phyloP scores from a whole-genome alignment of 2,113 vertebrate species.

The Chloebia gouldiae region DNA sequence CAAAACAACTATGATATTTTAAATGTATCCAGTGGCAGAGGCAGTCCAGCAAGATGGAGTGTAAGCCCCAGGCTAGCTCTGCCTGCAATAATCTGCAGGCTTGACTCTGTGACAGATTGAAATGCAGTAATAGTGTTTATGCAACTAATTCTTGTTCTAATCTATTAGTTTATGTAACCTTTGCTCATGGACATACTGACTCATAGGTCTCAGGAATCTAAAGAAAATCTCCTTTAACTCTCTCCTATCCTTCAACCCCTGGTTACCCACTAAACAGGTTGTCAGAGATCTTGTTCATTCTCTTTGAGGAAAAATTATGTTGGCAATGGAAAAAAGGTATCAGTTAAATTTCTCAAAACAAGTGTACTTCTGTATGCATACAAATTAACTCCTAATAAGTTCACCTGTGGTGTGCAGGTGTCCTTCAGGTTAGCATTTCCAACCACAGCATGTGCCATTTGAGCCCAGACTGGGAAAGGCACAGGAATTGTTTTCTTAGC shows the following conservation, averaged over 20 bases:
- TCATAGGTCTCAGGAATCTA: neutral
- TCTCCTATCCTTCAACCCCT: neutral
- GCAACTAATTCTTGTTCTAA: constrained; percentile 64
- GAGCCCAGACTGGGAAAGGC: neutral
- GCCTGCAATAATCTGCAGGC: constrained; percentile 41
- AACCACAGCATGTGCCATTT: neutral
- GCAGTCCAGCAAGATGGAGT: neutral
- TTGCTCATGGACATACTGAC: neutral
- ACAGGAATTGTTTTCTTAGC: neutral
- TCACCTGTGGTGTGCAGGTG: neutral
- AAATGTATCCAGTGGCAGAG: neutral
- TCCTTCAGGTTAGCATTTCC: neutral
- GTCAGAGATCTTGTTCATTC: neutral
- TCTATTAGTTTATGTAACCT: constrained; percentile 62
- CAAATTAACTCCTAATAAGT: neutral
- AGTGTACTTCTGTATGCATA: neutral
- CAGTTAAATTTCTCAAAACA: neutral
- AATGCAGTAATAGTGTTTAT: constrained; percentile 48
- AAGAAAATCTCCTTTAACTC: constrained; percentile 17
- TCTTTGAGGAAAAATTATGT: neutral
- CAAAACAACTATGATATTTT: neutral
- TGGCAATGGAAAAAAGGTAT: neutral
- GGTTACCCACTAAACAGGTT: neutral
- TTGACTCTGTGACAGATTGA: constrained; percentile 49
- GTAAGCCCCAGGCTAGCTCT: neutral